A percentile compares a stretch with the other conserved stretches of the same genome.
These are phyloP conservation scores for Pantherophis vulpinus DNA, from an alignment of 2,797 vertebrate species.

Conservation along the genomic window DNA sequence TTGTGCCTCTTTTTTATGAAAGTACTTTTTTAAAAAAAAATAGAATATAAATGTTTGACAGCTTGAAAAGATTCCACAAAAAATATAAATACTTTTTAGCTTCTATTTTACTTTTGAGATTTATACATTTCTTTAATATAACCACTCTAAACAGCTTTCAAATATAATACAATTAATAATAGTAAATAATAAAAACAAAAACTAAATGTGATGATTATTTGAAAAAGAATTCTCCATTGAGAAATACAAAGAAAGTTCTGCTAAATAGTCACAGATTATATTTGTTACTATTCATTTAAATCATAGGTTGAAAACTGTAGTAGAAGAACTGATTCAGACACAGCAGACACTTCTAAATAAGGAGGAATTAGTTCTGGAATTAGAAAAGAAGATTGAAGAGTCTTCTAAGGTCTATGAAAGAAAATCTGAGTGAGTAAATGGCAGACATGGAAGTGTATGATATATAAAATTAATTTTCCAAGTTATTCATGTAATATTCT, in stretches of 20 bases:
- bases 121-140: neutral
- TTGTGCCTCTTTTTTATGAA: neutral
- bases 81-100: neutral
- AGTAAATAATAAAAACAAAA: neutral
- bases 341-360: conserved; percentile 88
- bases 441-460: neutral
- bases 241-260: accelerated
- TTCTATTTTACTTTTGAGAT: neutral
- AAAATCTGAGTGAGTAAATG: conserved; percentile 87
- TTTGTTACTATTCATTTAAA: neutral
- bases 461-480: neutral
- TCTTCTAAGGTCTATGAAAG: conserved; percentile 80
- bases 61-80: neutral
- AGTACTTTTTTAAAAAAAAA: neutral
- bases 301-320: conserved; percentile 84
- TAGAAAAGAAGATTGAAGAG: conserved; percentile 87
- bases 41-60: neutral
- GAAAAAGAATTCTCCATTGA: neutral
- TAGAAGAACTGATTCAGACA: conserved; percentile 85
- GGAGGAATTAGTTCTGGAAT: conserved; percentile 83
- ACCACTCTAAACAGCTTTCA: neutral
- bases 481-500: neutral
- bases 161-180: neutral
- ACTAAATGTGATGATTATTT: neutral
- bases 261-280: neutral